phyloP scores from a whole-genome alignment of 2,113 vertebrate genomes.

The Oryzias curvinotus region DNA sequence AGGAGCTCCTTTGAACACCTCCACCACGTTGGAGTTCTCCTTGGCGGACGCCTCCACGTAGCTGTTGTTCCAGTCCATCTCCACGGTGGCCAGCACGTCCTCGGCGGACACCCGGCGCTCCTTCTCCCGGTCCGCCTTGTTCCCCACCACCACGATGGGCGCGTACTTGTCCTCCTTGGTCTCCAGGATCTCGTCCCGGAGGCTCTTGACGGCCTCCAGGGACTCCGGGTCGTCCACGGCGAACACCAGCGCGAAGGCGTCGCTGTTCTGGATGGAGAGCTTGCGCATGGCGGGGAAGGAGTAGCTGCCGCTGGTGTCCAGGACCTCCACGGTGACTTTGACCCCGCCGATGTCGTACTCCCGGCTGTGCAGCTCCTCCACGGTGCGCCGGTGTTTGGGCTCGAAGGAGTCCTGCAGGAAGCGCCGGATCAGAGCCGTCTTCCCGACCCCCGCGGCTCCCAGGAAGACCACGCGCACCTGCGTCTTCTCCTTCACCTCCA shows the following conservation, averaged over 20 bases:
- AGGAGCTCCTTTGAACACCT: slow-evolving; percentile 89
- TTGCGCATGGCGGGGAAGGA: slow-evolving; percentile 93
- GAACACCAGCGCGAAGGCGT: slow-evolving; percentile 88
- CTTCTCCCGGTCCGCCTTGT: slow-evolving; percentile 80
- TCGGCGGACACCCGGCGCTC: slow-evolving; percentile 77
- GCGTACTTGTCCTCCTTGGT: slow-evolving; percentile 87
- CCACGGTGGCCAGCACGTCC: slow-evolving; percentile 82
- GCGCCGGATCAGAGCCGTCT: slow-evolving; percentile 86
- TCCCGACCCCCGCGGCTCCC: slow-evolving; percentile 88
- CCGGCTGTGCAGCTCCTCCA: slow-evolving; percentile 90
- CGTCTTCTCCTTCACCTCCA: slow-evolving; percentile 85
- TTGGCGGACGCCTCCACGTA: slow-evolving; percentile 89
- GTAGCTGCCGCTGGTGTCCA: slow-evolving; percentile 93
- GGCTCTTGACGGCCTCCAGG: slow-evolving; percentile 83
- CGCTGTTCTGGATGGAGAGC: slow-evolving; percentile 89
- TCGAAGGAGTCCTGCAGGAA: slow-evolving; percentile 90
- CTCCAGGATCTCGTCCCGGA: slow-evolving; percentile 89
- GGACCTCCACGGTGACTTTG: slow-evolving; percentile 85
- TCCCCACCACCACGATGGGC: slow-evolving; percentile 88
- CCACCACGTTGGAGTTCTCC: slow-evolving; percentile 86
- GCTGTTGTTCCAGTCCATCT: slow-evolving; percentile 90
- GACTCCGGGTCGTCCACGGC: slow-evolving; percentile 86
- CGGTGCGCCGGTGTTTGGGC: slow-evolving; percentile 86
- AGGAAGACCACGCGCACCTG: slow-evolving; percentile 87
- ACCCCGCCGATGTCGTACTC: slow-evolving; percentile 85